Evolutionary conservation across 2,888 invertebrate species (phyloP).

Genomic region (Pyrrhosoma nymphula): DNA sequence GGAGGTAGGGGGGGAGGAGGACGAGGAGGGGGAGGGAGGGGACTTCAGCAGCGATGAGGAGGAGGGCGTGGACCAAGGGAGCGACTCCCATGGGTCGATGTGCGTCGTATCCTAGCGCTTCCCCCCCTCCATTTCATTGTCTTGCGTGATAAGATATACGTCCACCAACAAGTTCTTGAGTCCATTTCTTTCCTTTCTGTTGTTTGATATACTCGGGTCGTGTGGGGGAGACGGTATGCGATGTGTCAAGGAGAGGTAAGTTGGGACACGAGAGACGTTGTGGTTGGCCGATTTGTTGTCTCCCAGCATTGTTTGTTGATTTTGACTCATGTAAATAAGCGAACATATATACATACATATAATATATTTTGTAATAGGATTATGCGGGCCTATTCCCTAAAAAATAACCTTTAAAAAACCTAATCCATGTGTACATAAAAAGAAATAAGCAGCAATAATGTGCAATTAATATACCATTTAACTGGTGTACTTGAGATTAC

Average conservation of each 20-base stretch:
- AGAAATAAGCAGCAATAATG: constrained; percentile 48
- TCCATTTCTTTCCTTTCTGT: not conserved
- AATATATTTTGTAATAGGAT: constrained; percentile 24
- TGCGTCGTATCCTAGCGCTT: constrained; percentile 50
- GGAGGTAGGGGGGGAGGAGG: not conserved
- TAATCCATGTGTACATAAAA: not conserved
- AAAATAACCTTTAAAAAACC: not conserved
- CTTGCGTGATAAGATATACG: not conserved
- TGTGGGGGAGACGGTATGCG: not conserved
- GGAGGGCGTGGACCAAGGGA: not conserved
- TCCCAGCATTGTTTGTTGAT: not conserved
- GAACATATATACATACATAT: not conserved
- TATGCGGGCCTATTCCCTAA: constrained; percentile 30
- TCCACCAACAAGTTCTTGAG: not conserved
- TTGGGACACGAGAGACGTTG: not conserved
- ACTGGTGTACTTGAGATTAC: not conserved
- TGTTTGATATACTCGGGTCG: not conserved
- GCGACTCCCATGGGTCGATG: not conserved
- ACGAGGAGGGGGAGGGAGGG: not conserved
- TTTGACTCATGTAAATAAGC: not conserved
- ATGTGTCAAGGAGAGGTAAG: not conserved
- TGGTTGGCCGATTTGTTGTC: not conserved
- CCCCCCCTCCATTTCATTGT: not conserved
- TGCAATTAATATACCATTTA: not conserved
- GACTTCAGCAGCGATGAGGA: not conserved